phyloP scores from a whole-genome alignment of 1,140 invertebrate species.

The Plutomurus gul region DNA sequence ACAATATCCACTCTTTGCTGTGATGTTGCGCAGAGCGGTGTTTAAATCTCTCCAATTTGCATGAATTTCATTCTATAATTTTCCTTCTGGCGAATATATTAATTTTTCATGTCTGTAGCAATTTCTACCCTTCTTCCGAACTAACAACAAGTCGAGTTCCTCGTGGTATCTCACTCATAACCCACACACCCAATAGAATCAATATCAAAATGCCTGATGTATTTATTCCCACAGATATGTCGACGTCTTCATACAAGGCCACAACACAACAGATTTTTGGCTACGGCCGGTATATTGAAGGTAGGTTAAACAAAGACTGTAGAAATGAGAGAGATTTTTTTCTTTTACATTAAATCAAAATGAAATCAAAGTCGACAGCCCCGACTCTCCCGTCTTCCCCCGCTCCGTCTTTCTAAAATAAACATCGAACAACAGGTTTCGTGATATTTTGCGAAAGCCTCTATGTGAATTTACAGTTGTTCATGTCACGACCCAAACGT shows the following conservation, averaged over 20 bases:
- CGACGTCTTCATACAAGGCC: constrained; percentile 43
- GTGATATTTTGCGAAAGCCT: not conserved
- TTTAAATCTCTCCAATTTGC: no score
- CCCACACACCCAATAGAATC: not conserved
- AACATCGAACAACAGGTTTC: not conserved
- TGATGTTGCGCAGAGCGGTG: no score
- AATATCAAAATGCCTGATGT: constrained; percentile 19
- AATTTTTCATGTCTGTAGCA: no score
- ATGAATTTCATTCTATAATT: no score
- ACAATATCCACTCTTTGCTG: no score
- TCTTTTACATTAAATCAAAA: constrained; percentile 20
- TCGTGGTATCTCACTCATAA: not conserved
- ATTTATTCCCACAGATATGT: constrained; percentile 33
- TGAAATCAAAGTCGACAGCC: not conserved
- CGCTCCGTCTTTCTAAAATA: not conserved
- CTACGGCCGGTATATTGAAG: constrained; percentile 47
- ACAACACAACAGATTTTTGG: constrained; percentile 50
- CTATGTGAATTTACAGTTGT: not conserved
- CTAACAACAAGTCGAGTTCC: constrained; percentile 12
- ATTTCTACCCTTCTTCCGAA: no score
- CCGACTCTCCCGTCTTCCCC: constrained; percentile 8
- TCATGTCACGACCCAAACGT: not conserved
- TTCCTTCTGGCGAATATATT: no score
- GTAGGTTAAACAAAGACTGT: constrained; percentile 39
- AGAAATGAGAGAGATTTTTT: constrained; percentile 31